phyloP scores from a whole-genome alignment of 2,113 vertebrate species.

The Sceloporus undulatus region DNA sequence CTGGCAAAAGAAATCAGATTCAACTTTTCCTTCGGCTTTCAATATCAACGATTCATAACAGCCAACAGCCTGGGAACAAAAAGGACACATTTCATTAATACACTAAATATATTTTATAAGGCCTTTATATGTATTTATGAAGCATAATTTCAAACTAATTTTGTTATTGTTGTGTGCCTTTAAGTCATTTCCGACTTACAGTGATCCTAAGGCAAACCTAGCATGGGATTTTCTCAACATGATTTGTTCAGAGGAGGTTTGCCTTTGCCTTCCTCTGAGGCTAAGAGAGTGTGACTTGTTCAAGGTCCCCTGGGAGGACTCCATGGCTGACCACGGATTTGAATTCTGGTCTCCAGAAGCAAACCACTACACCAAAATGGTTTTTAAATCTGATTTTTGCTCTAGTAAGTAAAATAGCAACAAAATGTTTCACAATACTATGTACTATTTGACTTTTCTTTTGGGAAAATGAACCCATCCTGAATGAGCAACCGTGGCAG shows the following conservation, averaged over 20 bases:
- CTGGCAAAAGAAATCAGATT: constrained; percentile 98
- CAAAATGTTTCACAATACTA: background rate
- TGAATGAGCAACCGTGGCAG: background rate
- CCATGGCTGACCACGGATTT: too few relatives aligned
- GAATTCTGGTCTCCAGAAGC: too few relatives aligned
- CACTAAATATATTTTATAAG: constrained; percentile 15
- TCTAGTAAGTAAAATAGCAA: background rate
- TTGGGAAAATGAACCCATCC: background rate
- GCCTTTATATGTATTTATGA: constrained; percentile 46
- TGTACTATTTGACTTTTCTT: background rate
- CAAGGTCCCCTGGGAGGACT: too few relatives aligned
- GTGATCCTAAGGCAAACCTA: too few relatives aligned
- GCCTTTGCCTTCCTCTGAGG: too few relatives aligned
- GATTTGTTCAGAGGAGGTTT: too few relatives aligned
- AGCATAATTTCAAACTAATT: background rate
- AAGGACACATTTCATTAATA: constrained; percentile 62
- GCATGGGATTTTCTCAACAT: too few relatives aligned
- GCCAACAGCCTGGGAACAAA: constrained; percentile 89
- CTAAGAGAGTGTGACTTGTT: background rate
- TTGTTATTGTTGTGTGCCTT: background rate
- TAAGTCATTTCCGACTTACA: too few relatives aligned
- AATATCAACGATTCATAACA: constrained; percentile 96
- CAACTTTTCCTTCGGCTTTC: constrained; percentile 99
- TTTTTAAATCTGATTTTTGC: too few relatives aligned
- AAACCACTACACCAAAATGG: too few relatives aligned